Evolutionary conservation across 2,113 vertebrate genomes (phyloP), one percentile per base, ranked within the genome.

Genomic region (Pterocles burchelli): DNA sequence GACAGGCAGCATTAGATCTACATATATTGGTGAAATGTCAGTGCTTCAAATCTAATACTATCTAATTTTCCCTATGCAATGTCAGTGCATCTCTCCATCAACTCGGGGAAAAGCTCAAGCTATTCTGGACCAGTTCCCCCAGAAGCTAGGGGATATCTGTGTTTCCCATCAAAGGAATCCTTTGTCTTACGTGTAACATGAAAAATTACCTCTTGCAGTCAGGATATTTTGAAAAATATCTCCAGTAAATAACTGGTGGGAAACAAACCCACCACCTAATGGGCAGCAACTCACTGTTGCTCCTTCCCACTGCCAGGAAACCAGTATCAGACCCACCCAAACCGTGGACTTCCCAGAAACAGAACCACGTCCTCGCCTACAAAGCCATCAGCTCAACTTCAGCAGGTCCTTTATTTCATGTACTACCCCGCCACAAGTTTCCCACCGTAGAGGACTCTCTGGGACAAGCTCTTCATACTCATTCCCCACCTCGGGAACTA

Each of bases 111-210:
- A 73, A 55, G 45, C 46, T 80, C 71, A 66, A 55, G 52, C 16
- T 66, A 20, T 33, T 67, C 54, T 34, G 16, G 9, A 72, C 7
- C 13, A 33, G 29, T 38, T 83, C 41, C 51, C 70, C 6, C 78
- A 73, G 31, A 24, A 80, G 55, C 10, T 46, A 51, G 17, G 11
- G 13, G 14, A n/a, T 3, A 2, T 14, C 13, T 63, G 21, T 8
- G 36, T 34, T 85, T 48, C 62, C 54, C 57, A n/a, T 34, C 62
- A 21, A 9, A 3, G 0, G 12, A 6, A 73, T 14, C 22, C n/a
- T 81, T 45, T 0, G 0, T 13, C 3, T 19, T 65, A 9, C 3
- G 1, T 7, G 2, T 21, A 38, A 81, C 0, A 0, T 13, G 33
- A 92, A 41, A 31, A 29, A 29, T 21, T 57, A 28, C 24, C 17